Evolutionary conservation across 2,113 vertebrate species (phyloP).

Genomic region (Pelusios castaneus): DNA sequence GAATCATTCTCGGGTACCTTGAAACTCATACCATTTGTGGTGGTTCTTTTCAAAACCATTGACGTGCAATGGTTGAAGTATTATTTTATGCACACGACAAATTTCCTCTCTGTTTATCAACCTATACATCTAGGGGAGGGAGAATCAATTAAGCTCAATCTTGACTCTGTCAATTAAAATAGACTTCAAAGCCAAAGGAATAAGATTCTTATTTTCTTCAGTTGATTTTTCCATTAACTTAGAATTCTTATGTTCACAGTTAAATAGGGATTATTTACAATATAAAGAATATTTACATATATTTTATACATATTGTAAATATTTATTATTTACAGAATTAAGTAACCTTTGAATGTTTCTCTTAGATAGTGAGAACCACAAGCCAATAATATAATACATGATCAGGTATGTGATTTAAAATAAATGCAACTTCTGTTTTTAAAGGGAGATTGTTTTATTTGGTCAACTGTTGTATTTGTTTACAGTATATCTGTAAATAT

Average conservation of each 20-base stretch:
- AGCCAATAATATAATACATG: neutral
- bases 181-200: neutral
- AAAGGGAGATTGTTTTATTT: neutral
- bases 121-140: neutral
- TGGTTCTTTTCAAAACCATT: neutral
- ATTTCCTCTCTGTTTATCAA: neutral
- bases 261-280: neutral
- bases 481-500: neutral
- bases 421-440: neutral
- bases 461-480: constrained; percentile 6
- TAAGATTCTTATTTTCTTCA: neutral
- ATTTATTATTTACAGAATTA: neutral
- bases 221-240: neutral
- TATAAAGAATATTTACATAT: neutral
- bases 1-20: neutral
- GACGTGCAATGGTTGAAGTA: neutral
- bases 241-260: neutral
- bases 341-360: neutral
- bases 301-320: too few species aligned
- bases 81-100: neutral
- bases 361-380: neutral
- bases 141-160: neutral
- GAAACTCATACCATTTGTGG: fast-evolving
- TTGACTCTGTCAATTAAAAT: neutral
- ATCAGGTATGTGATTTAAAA: neutral